Percentiles rank a stretch among this genome's conserved stretches.
These are phyloP conservation scores for Temnopleurus reevesii DNA, from an alignment of 53 echinoderm and acorn worm species.

Conservation along the genomic window DNA sequence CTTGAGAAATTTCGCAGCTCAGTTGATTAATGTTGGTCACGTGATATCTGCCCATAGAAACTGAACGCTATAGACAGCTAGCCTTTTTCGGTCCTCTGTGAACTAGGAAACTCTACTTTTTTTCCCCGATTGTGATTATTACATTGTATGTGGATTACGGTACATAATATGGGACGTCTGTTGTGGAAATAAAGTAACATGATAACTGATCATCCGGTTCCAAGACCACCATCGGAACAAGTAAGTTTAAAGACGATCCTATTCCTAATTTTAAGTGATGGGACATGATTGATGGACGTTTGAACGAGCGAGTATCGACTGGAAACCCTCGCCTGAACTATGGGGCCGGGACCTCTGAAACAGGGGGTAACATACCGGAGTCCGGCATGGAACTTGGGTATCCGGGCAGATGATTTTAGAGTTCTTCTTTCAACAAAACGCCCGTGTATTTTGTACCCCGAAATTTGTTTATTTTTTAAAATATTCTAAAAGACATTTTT, in stretches of 20 bases:
- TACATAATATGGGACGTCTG: not conserved
- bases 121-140: not conserved
- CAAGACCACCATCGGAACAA: constrained; percentile 44
- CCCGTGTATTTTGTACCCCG: no score
- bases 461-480: no score
- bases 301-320: not conserved
- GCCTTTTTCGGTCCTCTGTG: not conserved
- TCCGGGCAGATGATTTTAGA: no score
- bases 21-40: not conserved
- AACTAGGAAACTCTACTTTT: not conserved
- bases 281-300: not conserved
- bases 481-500: no score
- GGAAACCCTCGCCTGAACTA: not conserved
- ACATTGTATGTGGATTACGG: not conserved
- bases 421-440: no score
- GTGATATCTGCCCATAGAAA: constrained; percentile 24
- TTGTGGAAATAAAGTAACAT: constrained; percentile 36
- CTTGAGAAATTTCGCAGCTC: no score
- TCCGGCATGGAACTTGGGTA: no score
- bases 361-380: no score
- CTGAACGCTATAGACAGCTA: not conserved
- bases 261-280: no score
- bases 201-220: constrained; percentile 28
- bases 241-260: constrained; percentile 15
- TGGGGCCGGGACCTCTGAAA: no score